phyloP scores from a whole-genome alignment of 2,888 invertebrate genomes.

The Oscheius sp. region DNA sequence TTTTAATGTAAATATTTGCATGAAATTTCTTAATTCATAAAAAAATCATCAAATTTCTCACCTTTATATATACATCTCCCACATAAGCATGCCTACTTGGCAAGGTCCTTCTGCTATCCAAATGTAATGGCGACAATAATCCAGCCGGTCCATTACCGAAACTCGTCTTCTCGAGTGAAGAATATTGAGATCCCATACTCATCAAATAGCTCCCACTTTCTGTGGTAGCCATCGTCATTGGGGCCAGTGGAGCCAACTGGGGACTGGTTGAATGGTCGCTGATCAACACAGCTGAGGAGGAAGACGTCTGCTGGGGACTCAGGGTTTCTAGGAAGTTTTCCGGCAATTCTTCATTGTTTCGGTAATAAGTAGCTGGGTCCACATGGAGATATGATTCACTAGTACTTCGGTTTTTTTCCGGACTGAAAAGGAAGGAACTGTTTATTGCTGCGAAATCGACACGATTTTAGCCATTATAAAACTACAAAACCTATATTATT shows the following conservation, averaged over 20 bases:
- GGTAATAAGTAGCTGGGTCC: slow-evolving; percentile 51
- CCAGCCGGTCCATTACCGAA: slow-evolving; percentile 59
- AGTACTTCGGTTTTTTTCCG: slow-evolving; percentile 30
- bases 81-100: slow-evolving; percentile 28
- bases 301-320: slow-evolving; percentile 59
- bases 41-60: slow-evolving; percentile 12
- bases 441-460: background rate
- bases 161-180: slow-evolving; percentile 28
- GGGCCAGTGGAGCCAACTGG: slow-evolving; percentile 58
- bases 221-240: slow-evolving; percentile 55
- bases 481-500: too few species aligned
- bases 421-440: background rate
- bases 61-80: slow-evolving; percentile 46
- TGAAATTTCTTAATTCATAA: too few species aligned
- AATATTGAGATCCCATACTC: slow-evolving; percentile 1
- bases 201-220: slow-evolving; percentile 27
- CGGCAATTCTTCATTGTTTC: slow-evolving; percentile 57
- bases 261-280: slow-evolving; percentile 40
- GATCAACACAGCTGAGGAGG: slow-evolving; percentile 18
- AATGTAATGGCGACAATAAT: slow-evolving; percentile 61
- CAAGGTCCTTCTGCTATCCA: slow-evolving; percentile 38
- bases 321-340: slow-evolving; percentile 68
- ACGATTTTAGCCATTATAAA: too few species aligned
- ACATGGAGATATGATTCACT: slow-evolving; percentile 62
- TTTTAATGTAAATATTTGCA: too few species aligned